Conservation (phyloP, 2,888 invertebrate species). For the Habroteleia sp. region DNA sequence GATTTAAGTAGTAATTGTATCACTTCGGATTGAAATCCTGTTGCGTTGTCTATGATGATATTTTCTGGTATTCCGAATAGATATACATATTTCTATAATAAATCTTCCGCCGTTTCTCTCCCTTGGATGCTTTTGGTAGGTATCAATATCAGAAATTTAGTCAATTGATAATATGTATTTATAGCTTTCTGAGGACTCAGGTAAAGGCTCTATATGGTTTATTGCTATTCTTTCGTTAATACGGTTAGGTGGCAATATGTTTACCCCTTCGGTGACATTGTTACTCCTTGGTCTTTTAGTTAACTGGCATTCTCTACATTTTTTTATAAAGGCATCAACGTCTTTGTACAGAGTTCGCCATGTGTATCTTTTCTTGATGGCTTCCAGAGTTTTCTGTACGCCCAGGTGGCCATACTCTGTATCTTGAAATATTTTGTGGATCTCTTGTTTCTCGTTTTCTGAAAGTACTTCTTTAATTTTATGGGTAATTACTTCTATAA, state of each 20-base stretch:
- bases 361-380: not conserved
- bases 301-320: constrained; percentile 8
- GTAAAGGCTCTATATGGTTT: constrained; percentile 1
- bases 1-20: constrained; percentile 7
- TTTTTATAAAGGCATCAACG: constrained; percentile 3
- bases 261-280: constrained; percentile 2
- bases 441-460: not conserved
- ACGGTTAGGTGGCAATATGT: not conserved
- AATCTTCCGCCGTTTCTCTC: not conserved
- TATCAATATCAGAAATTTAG: constrained; percentile 1
- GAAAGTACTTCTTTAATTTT: not conserved
- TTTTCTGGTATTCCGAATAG: not conserved
- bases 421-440: constrained; percentile 1
- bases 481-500: not conserved
- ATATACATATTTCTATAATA: constrained; percentile 5
- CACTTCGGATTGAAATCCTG: too few species aligned
- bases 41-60: too few species aligned
- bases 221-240: constrained; percentile 8
- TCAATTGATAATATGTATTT: constrained; percentile 4
- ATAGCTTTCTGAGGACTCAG: not conserved
- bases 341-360: not conserved
- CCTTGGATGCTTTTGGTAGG: constrained; percentile 2
- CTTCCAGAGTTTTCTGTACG: not conserved
- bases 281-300: constrained; percentile 1
- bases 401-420: constrained; percentile 4